Evolutionary conservation across 2,797 vertebrate species (phyloP).

Genomic region (Euphonia xanthogaster): DNA sequence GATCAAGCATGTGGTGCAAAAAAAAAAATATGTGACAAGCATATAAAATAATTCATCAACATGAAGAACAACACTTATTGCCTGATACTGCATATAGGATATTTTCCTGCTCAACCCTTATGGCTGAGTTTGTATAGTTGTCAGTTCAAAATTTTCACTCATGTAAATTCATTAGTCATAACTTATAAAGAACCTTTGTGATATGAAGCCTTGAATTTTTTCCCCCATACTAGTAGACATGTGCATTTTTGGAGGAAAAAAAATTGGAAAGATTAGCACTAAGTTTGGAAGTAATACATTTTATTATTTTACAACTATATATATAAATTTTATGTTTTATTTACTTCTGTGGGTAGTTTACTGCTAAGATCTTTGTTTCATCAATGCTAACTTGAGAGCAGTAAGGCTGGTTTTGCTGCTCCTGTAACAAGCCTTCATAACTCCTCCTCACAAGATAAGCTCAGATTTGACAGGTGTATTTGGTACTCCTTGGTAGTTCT

Average conservation of each 20-base stretch:
- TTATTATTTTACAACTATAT: neutral
- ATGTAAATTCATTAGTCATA: neutral
- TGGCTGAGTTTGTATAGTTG: neutral
- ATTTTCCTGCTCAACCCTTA: neutral
- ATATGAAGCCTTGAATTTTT: neutral
- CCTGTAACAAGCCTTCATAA: neutral
- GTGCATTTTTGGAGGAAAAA: neutral
- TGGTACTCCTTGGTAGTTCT: neutral
- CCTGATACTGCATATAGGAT: neutral
- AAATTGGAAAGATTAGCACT: neutral
- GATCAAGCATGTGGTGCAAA: neutral
- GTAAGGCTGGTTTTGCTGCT: neutral
- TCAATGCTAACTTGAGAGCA: neutral
- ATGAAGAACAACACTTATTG: neutral
- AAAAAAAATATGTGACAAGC: neutral
- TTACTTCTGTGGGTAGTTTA: neutral
- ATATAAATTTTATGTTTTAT: neutral
- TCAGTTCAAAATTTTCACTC: neutral
- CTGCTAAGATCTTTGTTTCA: neutral
- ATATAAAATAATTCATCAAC: neutral
- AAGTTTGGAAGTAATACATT: neutral
- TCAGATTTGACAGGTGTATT: slow-evolving; percentile 1
- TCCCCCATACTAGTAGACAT: rapidly evolving
- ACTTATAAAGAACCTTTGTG: neutral
- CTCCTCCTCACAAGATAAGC: neutral